Base-by-base conservation (phyloP, 2,113 vertebrate species). In the Cephalopholis sonnerati region DNA sequence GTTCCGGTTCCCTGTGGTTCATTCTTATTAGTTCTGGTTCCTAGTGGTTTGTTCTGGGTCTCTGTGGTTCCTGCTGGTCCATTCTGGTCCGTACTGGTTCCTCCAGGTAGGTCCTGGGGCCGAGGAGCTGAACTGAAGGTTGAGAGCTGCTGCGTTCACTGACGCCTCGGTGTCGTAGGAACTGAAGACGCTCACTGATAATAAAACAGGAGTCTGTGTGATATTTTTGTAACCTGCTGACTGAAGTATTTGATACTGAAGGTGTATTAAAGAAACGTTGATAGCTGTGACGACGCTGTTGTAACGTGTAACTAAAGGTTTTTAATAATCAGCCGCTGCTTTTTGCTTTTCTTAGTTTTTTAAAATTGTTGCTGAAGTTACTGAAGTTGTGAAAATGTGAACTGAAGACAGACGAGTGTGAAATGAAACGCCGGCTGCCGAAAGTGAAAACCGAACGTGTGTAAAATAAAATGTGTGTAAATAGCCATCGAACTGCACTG, bases 161-260 rank as follows among this genome's bases (percentile, higher is more conserved):
- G 76, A 80, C 57, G 0, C 20, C 25, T 64, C 1, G 2, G 1
- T 5, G 36, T 2, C 3, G 59, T 29, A 7, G 41, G 51, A 79
- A 7, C 24, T 32, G 41, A 50, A 11, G 68, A 51, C 1, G 25
- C 75, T 74, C 25, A 0, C 32, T 12, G 18, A 36, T 20, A 8
- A 27, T 39, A 13, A 53, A 54, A 54, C 2, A 72, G 70, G 41
- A 50, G 67, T 58, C 9, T 69, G 46, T 50, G 59, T 76, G 83
- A 77, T 86, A 82, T 87, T 91, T 93, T 92, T 92, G 84, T 89
- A 78, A 84, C 67, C 54, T 78, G 79, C 77, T 69, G 76, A 90
- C 74, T 73, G 68, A 87, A 88, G 90, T 87, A 69, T 92, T 91
- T 92, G 93, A 92, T 92, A 91, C 91, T 71, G 89, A 77, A 70